phyloP scores from a whole-genome alignment of 2,113 vertebrate species.

The Embiotoca jacksoni region DNA sequence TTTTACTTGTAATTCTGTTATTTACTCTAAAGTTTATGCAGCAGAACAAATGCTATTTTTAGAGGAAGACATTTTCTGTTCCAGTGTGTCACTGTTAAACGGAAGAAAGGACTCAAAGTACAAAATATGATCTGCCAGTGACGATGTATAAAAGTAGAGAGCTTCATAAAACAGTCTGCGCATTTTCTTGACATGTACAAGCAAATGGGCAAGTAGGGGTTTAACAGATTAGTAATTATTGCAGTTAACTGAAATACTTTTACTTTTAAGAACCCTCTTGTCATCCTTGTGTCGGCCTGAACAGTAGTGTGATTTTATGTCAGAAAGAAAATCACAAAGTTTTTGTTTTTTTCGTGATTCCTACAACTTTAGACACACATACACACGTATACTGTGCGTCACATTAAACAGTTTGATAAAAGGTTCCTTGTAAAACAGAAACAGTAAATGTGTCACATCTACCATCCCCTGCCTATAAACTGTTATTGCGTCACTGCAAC shows the following conservation, averaged over 20 bases:
- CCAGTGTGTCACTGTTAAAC: conserved; percentile 8
- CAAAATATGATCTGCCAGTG: conserved; percentile 15
- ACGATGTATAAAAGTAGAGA: conserved; percentile 6
- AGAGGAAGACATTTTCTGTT: conserved; percentile 12
- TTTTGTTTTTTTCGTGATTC: neutral
- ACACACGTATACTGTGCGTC: too few relatives aligned
- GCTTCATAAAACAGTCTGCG: conserved; percentile 10
- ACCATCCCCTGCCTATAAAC: neutral
- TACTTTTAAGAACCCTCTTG: conserved; percentile 10
- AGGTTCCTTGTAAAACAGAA: neutral
- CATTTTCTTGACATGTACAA: conserved; percentile 28
- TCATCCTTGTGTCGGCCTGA: neutral
- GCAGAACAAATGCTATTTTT: conserved; percentile 13
- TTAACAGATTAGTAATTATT: conserved; percentile 19
- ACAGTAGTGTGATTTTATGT: neutral
- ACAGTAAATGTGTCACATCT: neutral
- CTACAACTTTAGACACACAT: neutral
- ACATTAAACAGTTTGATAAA: neutral
- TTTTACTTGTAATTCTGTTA: conserved; percentile 15
- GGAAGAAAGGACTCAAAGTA: conserved; percentile 16
- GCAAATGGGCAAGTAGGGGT: neutral
- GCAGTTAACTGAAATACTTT: neutral
- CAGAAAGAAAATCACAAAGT: neutral
- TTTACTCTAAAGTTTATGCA: conserved; percentile 28
- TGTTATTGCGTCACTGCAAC: conserved; percentile 16